These are phyloP conservation scores for Ganaspis sp. DNA, from an alignment of 1,140 invertebrate species.

Conservation along the genomic window DNA sequence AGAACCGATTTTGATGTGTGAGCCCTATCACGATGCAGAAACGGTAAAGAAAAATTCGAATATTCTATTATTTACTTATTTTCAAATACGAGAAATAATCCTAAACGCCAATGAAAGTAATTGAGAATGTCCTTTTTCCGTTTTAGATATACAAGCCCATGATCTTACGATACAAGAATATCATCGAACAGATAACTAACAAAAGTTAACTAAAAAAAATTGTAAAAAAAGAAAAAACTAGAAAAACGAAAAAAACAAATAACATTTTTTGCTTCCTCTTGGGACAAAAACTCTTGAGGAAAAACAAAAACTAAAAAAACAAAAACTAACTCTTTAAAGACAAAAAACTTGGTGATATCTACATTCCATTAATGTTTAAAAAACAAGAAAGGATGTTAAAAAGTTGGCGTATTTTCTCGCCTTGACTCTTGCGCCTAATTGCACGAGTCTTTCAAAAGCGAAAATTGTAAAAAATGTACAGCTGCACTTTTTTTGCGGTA, in stretches of 20 bases:
- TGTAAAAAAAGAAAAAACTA: neutral
- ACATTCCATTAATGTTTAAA: neutral
- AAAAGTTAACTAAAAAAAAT: neutral
- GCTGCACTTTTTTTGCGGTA: neutral
- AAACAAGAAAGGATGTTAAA: neutral
- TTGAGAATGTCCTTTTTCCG: conserved; percentile 32
- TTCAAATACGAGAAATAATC: conserved; percentile 25
- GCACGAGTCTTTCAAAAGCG: neutral
- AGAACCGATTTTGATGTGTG: conserved; percentile 77
- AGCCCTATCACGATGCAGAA: conserved; percentile 80
- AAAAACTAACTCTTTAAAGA: too few species aligned
- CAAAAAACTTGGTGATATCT: neutral
- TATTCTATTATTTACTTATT: conserved; percentile 22
- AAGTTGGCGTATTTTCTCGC: neutral
- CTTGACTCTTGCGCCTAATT: neutral
- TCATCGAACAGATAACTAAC: conserved; percentile 67
- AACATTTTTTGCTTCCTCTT: too few species aligned
- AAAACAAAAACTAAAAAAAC: too few species aligned
- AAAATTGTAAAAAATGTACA: neutral
- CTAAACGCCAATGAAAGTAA: too few species aligned
- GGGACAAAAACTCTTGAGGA: too few species aligned
- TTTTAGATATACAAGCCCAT: conserved; percentile 81
- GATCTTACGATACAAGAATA: conserved; percentile 78
- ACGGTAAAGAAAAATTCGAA: conserved; percentile 66
- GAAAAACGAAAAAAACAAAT: neutral